Evolutionary conservation across 2,113 vertebrate genomes (phyloP).

Genomic region (Nipponia nippon): DNA sequence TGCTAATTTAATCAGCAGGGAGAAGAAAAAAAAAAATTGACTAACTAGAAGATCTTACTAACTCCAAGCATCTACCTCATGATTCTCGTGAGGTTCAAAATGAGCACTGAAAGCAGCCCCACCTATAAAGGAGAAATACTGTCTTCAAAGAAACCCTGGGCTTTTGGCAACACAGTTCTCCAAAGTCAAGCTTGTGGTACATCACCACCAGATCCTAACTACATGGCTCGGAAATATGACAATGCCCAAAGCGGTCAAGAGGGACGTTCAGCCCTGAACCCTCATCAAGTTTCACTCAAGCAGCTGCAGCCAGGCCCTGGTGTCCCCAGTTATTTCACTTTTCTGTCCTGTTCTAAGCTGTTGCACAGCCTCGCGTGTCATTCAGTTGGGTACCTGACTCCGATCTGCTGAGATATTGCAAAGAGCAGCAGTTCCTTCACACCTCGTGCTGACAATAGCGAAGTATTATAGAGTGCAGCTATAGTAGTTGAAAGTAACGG

Average conservation of each 20-base stretch:
- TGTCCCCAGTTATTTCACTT: background rate
- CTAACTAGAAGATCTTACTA: background rate
- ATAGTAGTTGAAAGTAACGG: background rate
- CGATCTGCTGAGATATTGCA: background rate
- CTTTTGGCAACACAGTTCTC: background rate
- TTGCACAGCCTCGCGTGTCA: background rate
- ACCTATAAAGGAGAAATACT: background rate
- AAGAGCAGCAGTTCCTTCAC: background rate
- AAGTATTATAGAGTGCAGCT: background rate
- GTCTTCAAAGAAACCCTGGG: background rate
- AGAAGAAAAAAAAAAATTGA: background rate
- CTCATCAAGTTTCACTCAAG: background rate
- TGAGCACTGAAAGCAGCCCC: background rate
- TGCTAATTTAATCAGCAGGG: background rate
- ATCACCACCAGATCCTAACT: background rate
- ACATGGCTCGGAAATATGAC: too few relatives aligned
- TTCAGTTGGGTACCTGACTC: background rate
- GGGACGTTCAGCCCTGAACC: background rate
- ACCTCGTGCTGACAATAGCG: fast-evolving
- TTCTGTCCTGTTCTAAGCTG: background rate
- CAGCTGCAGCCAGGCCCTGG: background rate
- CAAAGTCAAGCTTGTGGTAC: background rate
- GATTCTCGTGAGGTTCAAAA: background rate
- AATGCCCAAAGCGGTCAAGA: too few relatives aligned
- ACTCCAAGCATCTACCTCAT: background rate